phyloP scores from a whole-genome alignment of 2,888 invertebrate species.

The Nomada hirtipes region DNA sequence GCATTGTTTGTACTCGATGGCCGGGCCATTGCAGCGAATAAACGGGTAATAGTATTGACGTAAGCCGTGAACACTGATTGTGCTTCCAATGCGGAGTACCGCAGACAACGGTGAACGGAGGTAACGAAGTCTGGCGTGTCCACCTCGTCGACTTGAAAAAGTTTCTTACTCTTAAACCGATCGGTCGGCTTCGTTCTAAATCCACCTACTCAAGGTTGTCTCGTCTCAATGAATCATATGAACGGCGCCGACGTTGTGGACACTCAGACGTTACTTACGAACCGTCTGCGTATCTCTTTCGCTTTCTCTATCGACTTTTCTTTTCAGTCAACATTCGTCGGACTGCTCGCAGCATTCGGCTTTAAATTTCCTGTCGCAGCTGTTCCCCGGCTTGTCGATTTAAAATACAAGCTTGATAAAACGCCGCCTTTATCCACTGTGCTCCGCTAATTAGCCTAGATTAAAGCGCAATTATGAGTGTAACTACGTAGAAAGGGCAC shows the following conservation, averaged over 20 bases:
- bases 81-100: constrained; percentile 14
- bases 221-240: constrained; percentile 32
- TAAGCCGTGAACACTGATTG: constrained; percentile 24
- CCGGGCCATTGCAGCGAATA: neutral
- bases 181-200: no score
- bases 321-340: neutral
- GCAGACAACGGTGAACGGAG: no score
- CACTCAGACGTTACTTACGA: neutral
- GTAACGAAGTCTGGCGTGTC: no score
- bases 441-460: constrained; percentile 17
- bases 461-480: neutral
- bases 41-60: constrained; percentile 22
- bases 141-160: no score
- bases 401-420: neutral
- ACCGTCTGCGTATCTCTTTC: neutral
- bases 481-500: neutral
- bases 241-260: constrained; percentile 2
- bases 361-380: no score
- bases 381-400: neutral
- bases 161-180: no score
- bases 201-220: constrained; percentile 8
- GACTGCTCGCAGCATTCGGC: neutral
- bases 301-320: constrained; percentile 3
- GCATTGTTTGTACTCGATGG: neutral
- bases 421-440: neutral